Evolutionary conservation across 2,797 vertebrate species (phyloP), one percentile per base, ranked within the genome.

Genomic region (Eidolon dupreanum): DNA sequence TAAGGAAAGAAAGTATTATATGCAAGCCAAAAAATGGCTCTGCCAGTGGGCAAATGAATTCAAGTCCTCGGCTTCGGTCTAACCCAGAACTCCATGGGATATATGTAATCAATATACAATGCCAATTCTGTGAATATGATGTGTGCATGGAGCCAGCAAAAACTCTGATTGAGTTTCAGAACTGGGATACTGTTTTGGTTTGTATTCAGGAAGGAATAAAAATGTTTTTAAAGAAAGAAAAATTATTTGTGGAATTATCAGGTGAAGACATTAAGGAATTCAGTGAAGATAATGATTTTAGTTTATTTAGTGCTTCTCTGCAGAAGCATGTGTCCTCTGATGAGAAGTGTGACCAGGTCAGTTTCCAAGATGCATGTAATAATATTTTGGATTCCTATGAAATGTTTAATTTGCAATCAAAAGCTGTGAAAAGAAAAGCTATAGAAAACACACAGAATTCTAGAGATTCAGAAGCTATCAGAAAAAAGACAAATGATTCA

Each of bases 121-220:
- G 99, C 94, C 98, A 97, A 0, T 99, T 98, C 97, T 98, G 98
- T 15, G 99, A 99, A 68, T 99, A 99, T 93, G 99, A 99, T 93
- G 98, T 99, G 79, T 99, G 99, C 97, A 98, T 99, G 55, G 99
- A 99, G 95, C 99, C 99, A 91, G 98, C 99, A 88, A 99, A 99
- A 98, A 99, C 99, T 78, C 98, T 99, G 28, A 99, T 99, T 75
- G 99, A 99, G 97, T 99, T 99, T 98, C 99, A 98, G 98, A 99
- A 99, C 95, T 99, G 99, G 99, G 99, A 99, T 94, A 97, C 97
- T 71, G 94, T 99, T 95, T 97, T 99, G 92, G 88, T 98, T 82
- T 99, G 99, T 57, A 4, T 99, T 88, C 99, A 99, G 90, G 99
- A 99, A 97, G 99, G 99, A 63, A 98, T 99, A 5, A 99, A 99